Base-by-base conservation (phyloP, 2,888 invertebrate genomes). In the Kryphioiulus occultus region DNA sequence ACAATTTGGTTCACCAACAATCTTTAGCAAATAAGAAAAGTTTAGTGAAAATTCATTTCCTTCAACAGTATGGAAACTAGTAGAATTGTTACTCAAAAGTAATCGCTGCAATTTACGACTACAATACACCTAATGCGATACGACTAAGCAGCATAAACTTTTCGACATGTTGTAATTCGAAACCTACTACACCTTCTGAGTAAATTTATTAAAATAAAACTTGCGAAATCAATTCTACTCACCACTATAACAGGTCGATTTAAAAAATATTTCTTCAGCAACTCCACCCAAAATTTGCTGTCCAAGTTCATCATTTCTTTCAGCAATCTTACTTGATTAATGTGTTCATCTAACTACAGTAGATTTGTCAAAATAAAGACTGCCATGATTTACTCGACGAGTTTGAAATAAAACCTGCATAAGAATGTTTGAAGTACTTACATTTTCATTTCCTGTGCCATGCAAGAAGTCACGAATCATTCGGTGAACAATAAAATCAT, bases 401-500 rank as follows among this genome's bases (percentile, higher is more conserved):
- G 53, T n/a, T 15, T 17, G 47, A 53, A 53, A 53, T 0, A n/a
- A 35, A 35, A 35, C 2, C 3, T 35, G 7, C 35, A 35, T 4
- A 12, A 47, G 1, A 19, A 59, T n/a, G 59, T n/a, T 22, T n/a
- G n/a, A 59, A 22, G 85, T 47, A 93, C 94, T 94, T 92, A 96
- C 96, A 92, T 96, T 95, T 89, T 94, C 92, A 89, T 95, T 94
- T 84, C 93, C 94, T 87, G 94, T 94, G 19, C 97, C 96, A 92
- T 97, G 97, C 42, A 98, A 92, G 91, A 96, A 95, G 91, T 98
- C 96, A 0, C 95, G 96, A 89, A 97, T 96, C 87, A 96, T 93
- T 90, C 95, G 94, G 91, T 95, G 95, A 0, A 96, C 95, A 86
- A 97, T 93, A 0, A 95, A 93, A 89, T 95, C 95, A 91, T 97